phyloP scores from a whole-genome alignment of 2,888 invertebrate species.

The Pinctada fucata region DNA sequence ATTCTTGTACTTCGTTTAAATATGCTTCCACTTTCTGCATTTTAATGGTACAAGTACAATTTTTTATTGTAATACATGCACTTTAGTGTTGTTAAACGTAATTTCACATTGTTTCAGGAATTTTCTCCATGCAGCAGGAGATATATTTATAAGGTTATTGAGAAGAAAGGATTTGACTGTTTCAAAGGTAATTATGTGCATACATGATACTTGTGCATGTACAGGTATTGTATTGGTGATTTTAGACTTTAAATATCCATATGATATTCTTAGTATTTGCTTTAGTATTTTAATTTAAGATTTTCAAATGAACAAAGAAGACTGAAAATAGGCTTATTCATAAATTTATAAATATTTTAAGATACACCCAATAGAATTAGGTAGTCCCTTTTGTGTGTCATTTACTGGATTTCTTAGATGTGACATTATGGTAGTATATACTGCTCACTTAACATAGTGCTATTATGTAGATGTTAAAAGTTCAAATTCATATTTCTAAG shows the following conservation, averaged over 20 bases:
- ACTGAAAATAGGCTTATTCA: no score
- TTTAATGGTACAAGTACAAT: neutral
- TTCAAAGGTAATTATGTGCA: slow-evolving; percentile 71
- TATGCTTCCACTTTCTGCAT: neutral
- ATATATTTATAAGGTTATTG: slow-evolving; percentile 93
- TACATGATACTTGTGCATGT: neutral
- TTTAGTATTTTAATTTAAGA: no score
- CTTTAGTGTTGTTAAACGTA: neutral
- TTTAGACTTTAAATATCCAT: neutral
- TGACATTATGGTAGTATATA: no score
- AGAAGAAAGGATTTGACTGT: slow-evolving; percentile 87
- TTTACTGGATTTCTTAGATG: no score
- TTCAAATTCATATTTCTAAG: no score
- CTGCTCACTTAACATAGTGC: no score
- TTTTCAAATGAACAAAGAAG: no score
- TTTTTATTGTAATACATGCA: slow-evolving; percentile 2
- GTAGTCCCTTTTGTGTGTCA: no score
- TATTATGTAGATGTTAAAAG: no score
- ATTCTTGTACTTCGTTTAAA: neutral
- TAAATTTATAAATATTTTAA: no score
- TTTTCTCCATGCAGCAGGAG: slow-evolving; percentile 96
- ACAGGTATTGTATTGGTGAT: neutral
- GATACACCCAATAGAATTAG: no score
- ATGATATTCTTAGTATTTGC: no score
- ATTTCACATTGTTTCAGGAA: slow-evolving; percentile 80